These are phyloP conservation scores for Prochilodus magdalenae DNA, from an alignment of 2,113 vertebrate genomes.

Conservation along the genomic window DNA sequence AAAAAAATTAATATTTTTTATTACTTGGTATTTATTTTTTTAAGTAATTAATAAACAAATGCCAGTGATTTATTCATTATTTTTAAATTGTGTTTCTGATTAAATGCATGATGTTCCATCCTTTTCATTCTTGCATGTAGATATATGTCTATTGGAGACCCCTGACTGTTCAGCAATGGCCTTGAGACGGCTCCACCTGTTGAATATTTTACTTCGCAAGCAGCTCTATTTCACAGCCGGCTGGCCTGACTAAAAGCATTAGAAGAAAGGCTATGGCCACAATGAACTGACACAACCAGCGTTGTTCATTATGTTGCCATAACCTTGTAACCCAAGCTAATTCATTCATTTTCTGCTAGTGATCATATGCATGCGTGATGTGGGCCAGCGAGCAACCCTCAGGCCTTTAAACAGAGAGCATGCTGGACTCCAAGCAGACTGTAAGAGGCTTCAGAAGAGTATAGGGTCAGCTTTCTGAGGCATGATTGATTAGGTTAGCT, in stretches of 20 bases:
- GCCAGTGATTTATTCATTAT: too few species aligned
- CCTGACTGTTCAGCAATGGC: too few species aligned
- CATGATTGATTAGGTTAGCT: too few species aligned
- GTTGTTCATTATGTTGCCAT: conserved; percentile 77
- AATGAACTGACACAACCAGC: conserved; percentile 78
- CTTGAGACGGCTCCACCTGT: not conserved
- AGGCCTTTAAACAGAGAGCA: not conserved
- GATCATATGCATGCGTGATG: conserved; percentile 53
- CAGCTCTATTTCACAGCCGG: conserved; percentile 78
- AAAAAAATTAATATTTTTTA: too few species aligned
- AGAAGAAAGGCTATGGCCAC: conserved; percentile 62
- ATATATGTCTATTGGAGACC: not conserved
- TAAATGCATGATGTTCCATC: too few species aligned
- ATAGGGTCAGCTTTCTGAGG: too few species aligned
- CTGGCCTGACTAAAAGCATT: conserved; percentile 76
- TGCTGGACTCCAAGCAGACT: not conserved
- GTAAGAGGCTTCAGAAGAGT: too few species aligned
- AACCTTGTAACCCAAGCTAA: conserved; percentile 73
- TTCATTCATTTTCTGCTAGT: conserved; percentile 71
- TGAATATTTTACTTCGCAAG: conserved; percentile 48
- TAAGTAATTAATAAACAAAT: too few species aligned
- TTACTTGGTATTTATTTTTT: too few species aligned
- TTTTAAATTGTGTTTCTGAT: too few species aligned
- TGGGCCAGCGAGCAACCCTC: not conserved
- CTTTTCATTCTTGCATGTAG: not conserved